These are phyloP conservation scores for Endomychus coccineus DNA, from an alignment of 2,888 invertebrate genomes.

Conservation along the genomic window DNA sequence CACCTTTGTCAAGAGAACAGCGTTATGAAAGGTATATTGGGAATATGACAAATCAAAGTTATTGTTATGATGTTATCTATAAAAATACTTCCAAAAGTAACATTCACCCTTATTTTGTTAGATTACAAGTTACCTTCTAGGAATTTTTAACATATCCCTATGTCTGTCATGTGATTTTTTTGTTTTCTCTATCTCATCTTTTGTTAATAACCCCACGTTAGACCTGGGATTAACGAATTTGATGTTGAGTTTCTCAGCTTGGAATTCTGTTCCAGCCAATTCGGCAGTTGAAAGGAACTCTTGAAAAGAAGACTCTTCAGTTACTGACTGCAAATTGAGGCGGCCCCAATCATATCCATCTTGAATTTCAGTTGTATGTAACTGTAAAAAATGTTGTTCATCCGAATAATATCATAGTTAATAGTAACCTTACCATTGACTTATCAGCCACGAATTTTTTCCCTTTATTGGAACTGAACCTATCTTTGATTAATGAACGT, in stretches of 20 bases:
- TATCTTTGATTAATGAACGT: constrained; percentile 66
- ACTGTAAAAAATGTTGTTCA: constrained; percentile 40
- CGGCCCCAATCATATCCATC: constrained; percentile 91
- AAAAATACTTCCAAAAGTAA: too few species aligned
- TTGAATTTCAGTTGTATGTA: constrained; percentile 80
- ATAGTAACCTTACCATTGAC: constrained; percentile 57
- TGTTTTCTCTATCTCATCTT: constrained; percentile 49
- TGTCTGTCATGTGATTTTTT: constrained; percentile 52
- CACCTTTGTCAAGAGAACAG: too few species aligned
- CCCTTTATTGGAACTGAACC: constrained; percentile 58
- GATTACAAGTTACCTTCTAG: constrained; percentile 55
- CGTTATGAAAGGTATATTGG: too few species aligned
- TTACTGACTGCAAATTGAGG: constrained; percentile 84
- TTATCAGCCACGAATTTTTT: constrained; percentile 61
- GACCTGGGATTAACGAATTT: constrained; percentile 61
- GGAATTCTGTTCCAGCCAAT: constrained; percentile 89
- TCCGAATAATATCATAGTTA: neutral
- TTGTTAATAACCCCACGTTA: constrained; percentile 53
- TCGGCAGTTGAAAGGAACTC: constrained; percentile 94
- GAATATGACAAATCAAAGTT: too few species aligned
- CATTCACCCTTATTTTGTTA: too few species aligned
- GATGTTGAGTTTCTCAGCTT: constrained; percentile 82
- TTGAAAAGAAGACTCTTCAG: constrained; percentile 92
- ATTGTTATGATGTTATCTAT: too few species aligned
- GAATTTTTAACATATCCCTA: constrained; percentile 65